Evolutionary conservation across 2,888 invertebrate species (phyloP).

Genomic region (Philonicus albiceps): DNA sequence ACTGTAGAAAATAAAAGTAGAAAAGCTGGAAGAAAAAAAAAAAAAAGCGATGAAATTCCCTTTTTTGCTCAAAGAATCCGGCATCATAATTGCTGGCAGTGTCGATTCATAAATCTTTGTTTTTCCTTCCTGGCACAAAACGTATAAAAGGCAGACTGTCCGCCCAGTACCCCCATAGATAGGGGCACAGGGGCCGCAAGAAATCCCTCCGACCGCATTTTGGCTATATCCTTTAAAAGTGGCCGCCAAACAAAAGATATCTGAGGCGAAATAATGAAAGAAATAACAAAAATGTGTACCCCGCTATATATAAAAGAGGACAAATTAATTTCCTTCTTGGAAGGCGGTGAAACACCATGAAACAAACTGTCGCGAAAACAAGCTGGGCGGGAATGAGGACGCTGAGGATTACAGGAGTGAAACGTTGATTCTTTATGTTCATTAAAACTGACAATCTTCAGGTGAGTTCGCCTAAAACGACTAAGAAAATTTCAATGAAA

Average conservation of each 20-base stretch:
- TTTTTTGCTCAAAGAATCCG: neutral
- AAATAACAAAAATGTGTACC: slow-evolving; percentile 9
- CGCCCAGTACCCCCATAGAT: neutral
- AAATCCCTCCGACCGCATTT: neutral
- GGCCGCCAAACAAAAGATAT: neutral
- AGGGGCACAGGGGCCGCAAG: neutral
- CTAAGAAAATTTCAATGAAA: slow-evolving; percentile 14
- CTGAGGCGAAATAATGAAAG: neutral
- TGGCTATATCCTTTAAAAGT: slow-evolving; percentile 4
- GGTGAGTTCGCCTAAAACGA: neutral
- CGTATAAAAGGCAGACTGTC: neutral
- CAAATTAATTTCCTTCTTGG: slow-evolving; percentile 22
- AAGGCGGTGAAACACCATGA: neutral
- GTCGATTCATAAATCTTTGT: slow-evolving; percentile 19
- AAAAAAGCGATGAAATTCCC: neutral
- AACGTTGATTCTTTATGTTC: slow-evolving; percentile 3
- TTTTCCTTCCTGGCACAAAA: neutral
- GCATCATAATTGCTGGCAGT: slow-evolving; percentile 9
- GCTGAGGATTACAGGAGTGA: neutral
- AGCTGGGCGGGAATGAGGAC: neutral
- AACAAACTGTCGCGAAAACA: neutral
- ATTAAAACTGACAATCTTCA: slow-evolving; percentile 15
- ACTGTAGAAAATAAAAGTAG: neutral
- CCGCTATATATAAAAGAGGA: neutral
- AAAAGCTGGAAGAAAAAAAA: neutral